Base-by-base conservation (phyloP, 2,797 vertebrate genomes). In the Xenops minutus region DNA sequence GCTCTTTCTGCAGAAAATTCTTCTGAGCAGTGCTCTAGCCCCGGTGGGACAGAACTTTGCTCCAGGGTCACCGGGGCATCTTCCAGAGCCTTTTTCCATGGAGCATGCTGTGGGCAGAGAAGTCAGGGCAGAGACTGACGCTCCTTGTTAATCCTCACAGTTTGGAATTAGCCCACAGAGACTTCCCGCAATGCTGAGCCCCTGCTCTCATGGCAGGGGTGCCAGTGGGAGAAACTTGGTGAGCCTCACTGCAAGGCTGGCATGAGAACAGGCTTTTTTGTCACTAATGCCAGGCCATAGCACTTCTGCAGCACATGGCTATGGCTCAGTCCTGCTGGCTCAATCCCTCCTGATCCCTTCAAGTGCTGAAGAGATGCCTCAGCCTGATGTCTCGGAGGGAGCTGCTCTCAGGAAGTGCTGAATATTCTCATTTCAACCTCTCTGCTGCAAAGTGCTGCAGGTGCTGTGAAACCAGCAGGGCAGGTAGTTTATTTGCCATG, bases 381-480 rank as follows among this genome's bases (percentile, higher is more conserved):
- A 43, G 43, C 9, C 29, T 46, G 30, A 22, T 48, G 67, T 34
- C 34, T 89, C 0, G 1, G 23, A 44, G 21, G 3, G 43, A 67
- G 34, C 24, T 24, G 55, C 41, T 86, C 58, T 51, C 6, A 11
- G 58, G 74, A 89, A 75, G 36, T 27, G 56, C 55, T 68, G 62
- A 72, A 61, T 63, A 56, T 44, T 84, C 36, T 58, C 46, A 32
- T 61, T 85, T 52, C 39, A n/a, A 6, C 13, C n/a, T 64, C 44
- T 63, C 68, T 79, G 48, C 27, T 71, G 66, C 36, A 22, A 72
- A 66, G 49, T 8, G 18, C 71, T 62, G 59, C 32, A 79, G 67
- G n/a, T 24, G 67, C 78, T 30, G 27, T 3, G 9, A 66, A 66
- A 55, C 8, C 39, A 76, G 39, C 0, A 0, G 75, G 15, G 22